A percentile compares a stretch with the other conserved stretches of the same genome.
Evolutionary conservation across 2,113 vertebrate genomes (phyloP).

Genomic region (Peromyscus maniculatus): DNA sequence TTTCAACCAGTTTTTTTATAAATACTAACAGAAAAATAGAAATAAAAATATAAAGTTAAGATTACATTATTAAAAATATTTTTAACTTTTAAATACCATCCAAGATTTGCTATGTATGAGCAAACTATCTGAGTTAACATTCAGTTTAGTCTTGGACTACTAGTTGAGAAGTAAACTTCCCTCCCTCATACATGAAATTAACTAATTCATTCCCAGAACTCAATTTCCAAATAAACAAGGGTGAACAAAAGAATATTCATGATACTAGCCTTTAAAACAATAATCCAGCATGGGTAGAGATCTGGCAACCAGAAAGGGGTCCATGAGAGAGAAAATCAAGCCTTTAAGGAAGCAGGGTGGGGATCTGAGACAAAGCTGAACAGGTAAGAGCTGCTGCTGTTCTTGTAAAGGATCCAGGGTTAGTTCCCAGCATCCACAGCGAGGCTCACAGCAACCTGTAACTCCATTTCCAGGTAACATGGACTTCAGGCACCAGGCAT

Average conservation of each 20-base stretch:
- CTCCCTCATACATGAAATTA: neutral
- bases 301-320: neutral
- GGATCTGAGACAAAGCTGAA: neutral
- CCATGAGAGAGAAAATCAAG: neutral
- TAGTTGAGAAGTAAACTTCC: constrained; percentile 3
- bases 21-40: constrained; percentile 37
- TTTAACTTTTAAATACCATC: constrained; percentile 29
- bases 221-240: neutral
- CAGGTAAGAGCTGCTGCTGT: neutral
- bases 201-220: constrained; percentile 9
- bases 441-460: neutral
- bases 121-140: constrained; percentile 27
- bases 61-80: constrained; percentile 30
- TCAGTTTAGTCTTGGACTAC: constrained; percentile 21
- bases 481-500: rapidly evolving
- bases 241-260: neutral
- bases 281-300: neutral
- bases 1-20: constrained; percentile 69
- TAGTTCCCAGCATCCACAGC: neutral
- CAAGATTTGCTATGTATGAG: neutral
- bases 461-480: neutral
- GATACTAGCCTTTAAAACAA: neutral
- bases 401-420: neutral
- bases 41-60: constrained; percentile 26
- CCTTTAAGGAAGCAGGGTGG: neutral